Evolutionary conservation across 2,113 vertebrate genomes (phyloP), one percentile per base, ranked within the genome.

Genomic region (Ceratotherium simum): DNA sequence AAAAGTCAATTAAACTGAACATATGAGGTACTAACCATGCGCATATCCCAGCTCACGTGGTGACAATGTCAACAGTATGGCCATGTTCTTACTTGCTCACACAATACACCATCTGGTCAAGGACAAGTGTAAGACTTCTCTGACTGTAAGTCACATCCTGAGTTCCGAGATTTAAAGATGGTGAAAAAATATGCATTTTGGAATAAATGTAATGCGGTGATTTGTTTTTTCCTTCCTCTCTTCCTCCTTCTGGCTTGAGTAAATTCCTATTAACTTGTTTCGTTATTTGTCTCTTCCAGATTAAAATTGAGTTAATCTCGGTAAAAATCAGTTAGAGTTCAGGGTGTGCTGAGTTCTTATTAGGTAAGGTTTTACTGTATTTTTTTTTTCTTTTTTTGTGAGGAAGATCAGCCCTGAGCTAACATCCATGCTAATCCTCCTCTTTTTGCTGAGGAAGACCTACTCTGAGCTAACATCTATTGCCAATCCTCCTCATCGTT

Each of bases 141-240:
- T 82, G 12, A 17, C 31, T 39, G 1, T 51, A 18, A 83, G 18
- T 48, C 14, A 46, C 2, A 54, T 42, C 27, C 16, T 62, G n/a
- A 58, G n/a, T 89, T 91, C 80, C 82, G 33, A 79, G 60, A 76
- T 36, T 72, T 78, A 85, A 91, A 96, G 60, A 56, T 56, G 51
- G 54, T 18, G 39, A 1, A 5, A 9, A 70, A 62, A 23, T 1
- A 8, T 70, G 46, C n/a, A 31, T 75, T 18, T 73, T 51, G 9
- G 27, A 87, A 33, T 69, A 86, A 92, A 29, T 9, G 42, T 83
- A 58, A 62, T 67, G 69, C 21, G 8, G 46, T 54, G 13, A 60
- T 79, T 65, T 94, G 13, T 83, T 72, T 62, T 75, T 92, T 90
- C 58, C 16, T 95, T 84, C 33, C 10, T 76, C 39, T 72, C 51